These are phyloP conservation scores for Burhinus bistriatus DNA, from an alignment of 2,113 vertebrate genomes.

Conservation along the genomic window DNA sequence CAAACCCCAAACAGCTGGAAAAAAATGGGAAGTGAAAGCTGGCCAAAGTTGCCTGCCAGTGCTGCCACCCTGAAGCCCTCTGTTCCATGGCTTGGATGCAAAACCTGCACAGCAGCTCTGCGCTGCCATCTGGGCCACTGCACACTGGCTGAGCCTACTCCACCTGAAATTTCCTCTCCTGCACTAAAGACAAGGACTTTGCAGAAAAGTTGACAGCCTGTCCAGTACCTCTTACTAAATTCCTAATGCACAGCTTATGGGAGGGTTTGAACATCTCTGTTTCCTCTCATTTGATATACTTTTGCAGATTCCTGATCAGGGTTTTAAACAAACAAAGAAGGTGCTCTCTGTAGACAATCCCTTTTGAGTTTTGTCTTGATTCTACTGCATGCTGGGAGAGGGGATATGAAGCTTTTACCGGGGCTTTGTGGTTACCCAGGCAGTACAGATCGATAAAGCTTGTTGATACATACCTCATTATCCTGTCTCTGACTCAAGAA, in stretches of 20 bases:
- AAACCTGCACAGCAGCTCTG: neutral
- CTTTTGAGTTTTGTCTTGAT: neutral
- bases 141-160: neutral
- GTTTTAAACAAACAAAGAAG: neutral
- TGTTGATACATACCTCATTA: neutral
- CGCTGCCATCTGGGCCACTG: neutral
- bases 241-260: neutral
- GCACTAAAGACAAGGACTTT: neutral
- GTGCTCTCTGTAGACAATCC: neutral
- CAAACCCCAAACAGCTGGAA: neutral
- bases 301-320: neutral
- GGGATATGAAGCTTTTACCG: neutral
- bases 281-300: neutral
- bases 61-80: neutral
- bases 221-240: neutral
- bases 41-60: neutral
- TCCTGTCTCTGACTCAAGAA: neutral
- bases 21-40: neutral
- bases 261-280: neutral
- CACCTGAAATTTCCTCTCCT: neutral
- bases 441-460: neutral
- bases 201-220: neutral
- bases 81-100: neutral
- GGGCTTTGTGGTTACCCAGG: neutral
- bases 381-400: neutral